Base-by-base conservation (phyloP, 2,113 vertebrate species). In the Pica pica region DNA sequence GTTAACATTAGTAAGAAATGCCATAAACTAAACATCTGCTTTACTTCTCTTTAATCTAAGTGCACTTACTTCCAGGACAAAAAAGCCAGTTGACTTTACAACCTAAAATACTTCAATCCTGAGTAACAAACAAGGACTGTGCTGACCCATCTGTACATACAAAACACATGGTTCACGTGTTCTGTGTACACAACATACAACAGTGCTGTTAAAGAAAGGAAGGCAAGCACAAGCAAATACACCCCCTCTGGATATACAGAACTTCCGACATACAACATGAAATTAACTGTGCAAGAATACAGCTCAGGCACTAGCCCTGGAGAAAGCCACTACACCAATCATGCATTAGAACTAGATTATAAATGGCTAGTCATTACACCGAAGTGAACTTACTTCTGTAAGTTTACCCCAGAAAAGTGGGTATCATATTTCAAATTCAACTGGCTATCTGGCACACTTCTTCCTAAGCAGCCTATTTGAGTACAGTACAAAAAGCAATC, bases 301-400 rank as follows among this genome's bases (percentile, higher is more conserved):
- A 83, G 73, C 44, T 64, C 33, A 22, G 41, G n/a, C 85, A 69
- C 10, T 30, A 89, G 53, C 46, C 63, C 64, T 89, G 86, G 64
- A 90, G 46, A 91, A 86, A 96, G 44, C 49, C 52, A 68, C 73
- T 46, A 60, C 37, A 79, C 56, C 92, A 91, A 61, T 55, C 44
- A 33, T 2, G 37, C 57, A 81, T 50, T 49, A 69, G 78, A 96
- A 93, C 59, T 70, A 47, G 85, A 75, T 96, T 87, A 91, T n/a
- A 95, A 94, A 94, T 74, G 92, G 93, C 96, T 52, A 94, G 71
- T 95, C 87, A 87, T 41, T 93, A 69, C 52, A 88, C 83, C n/a
- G 12, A 95, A 93, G 31, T 85, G 84, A 97, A 94, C 69, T 96
- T 83, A 82, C 64, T 93, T 76, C 47, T 77, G 87, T 42, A 68